phyloP scores from a whole-genome alignment of 2,797 vertebrate genomes.

The Peromyscus nudipes region DNA sequence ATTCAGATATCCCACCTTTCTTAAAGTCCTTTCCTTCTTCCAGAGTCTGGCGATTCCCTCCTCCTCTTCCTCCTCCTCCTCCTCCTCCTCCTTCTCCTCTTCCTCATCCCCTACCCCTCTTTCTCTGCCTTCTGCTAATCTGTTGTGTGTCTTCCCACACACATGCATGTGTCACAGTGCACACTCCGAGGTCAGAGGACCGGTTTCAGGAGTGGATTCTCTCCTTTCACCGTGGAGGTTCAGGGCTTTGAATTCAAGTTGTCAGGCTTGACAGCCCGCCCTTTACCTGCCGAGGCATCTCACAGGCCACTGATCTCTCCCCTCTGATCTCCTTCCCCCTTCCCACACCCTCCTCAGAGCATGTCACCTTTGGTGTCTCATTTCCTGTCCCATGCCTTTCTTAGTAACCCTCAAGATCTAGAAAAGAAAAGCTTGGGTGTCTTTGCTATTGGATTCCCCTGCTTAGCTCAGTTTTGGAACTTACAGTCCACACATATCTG shows the following conservation, averaged over 20 bases:
- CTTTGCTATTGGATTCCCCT: accelerated
- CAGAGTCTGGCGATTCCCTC: neutral
- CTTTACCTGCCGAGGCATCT: neutral
- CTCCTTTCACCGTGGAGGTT: no score
- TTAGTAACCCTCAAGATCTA: no score
- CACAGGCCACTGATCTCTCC: neutral
- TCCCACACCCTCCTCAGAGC: neutral
- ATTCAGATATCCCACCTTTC: neutral
- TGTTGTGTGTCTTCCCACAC: neutral
- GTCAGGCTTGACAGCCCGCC: neutral
- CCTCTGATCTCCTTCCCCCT: neutral
- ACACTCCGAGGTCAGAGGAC: neutral
- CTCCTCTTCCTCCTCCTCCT: neutral
- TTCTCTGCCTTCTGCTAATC: neutral
- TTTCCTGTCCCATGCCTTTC: neutral
- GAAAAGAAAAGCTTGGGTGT: neutral
- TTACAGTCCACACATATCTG: neutral
- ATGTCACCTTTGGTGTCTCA: accelerated
- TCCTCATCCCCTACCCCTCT: no score
- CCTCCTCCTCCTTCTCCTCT: no score
- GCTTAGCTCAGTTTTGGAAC: neutral
- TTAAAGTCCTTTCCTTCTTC: neutral
- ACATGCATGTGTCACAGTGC: no score
- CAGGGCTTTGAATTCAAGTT: neutral
- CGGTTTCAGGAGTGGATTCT: neutral